These are phyloP conservation scores for Octomys mimax DNA, from an alignment of 2,797 vertebrate species.

Conservation along the genomic window DNA sequence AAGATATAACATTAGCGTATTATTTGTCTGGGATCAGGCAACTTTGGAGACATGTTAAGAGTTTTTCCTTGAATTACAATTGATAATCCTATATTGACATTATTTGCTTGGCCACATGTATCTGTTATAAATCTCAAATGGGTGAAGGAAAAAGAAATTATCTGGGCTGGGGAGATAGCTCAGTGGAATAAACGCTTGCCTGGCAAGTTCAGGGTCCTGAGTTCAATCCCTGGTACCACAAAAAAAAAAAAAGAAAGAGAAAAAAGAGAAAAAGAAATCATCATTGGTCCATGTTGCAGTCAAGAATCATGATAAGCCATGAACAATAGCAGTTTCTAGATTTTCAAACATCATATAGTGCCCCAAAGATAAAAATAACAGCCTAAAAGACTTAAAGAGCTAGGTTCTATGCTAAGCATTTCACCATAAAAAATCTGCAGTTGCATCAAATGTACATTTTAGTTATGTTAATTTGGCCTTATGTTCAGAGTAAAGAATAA, in stretches of 20 bases:
- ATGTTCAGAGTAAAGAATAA: constrained; percentile 11
- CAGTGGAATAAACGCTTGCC: no score
- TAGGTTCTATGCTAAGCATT: constrained; percentile 34
- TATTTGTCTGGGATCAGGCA: constrained; percentile 22
- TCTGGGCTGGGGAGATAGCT: neutral
- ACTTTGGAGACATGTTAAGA: constrained; percentile 49
- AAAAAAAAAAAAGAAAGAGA: neutral
- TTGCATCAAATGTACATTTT: constrained; percentile 32
- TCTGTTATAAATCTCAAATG: constrained; percentile 30
- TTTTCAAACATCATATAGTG: constrained; percentile 40
- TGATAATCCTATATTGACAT: constrained; percentile 52
- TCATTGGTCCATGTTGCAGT: neutral
- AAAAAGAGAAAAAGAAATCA: neutral
- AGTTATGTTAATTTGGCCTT: constrained; percentile 54
- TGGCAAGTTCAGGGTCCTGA: no score
- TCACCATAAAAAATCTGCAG: constrained; percentile 58
- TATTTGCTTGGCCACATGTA: constrained; percentile 13
- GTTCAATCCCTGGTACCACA: no score
- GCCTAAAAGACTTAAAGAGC: constrained; percentile 13
- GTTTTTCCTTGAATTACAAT: constrained; percentile 57
- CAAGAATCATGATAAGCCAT: constrained; percentile 14
- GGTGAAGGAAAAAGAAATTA: neutral
- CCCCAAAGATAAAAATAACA: constrained; percentile 32
- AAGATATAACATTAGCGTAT: constrained; percentile 29
- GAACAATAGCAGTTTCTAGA: constrained; percentile 58